Base-by-base conservation (phyloP, 2,797 vertebrate genomes). In the Sandelia bainsii region DNA sequence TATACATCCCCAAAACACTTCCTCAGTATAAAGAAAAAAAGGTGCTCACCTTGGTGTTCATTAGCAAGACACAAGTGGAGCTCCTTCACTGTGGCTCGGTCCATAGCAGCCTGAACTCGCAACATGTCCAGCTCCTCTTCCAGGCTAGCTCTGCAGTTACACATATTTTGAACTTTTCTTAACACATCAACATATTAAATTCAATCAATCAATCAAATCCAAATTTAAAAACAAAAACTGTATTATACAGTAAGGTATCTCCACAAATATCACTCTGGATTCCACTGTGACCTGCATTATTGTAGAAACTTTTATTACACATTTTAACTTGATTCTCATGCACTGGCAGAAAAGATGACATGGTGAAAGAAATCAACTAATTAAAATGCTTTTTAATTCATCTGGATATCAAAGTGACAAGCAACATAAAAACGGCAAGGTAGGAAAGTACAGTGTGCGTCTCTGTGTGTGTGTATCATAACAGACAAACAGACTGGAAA, bases 71-170 rank as follows among this genome's bases (percentile, higher is more conserved):
- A 90, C 32, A 92, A 37, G 54, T 85, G 94, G 62, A 96, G 75
- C 81, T 96, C 91, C 82, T 95, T 91, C 54, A 95, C 87, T 17
- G 87, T 93, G 77, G 95, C 89, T 70, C 94, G 93, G 92, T 96
- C 94, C 87, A 91, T 67, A 7, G 94, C 95, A 23, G 61, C 77
- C 67, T 91, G 84, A 58, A 95, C 94, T 83, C 93, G 95, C 70
- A 96, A 84, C 74, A 95, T 88, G 90, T 97, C 92, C 83, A 97
- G 76, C 78, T 97, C 93, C 89, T 97, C 96, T 77, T 97, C 95
- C 76, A 97, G 91, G 73, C 91, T 88, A 16, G 92, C 83, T 75
- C 97, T 97, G 91, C 29, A 83, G 75, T 65, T 63, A 75, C 77
- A 80, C n/a, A 82, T 61, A 81, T 19, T 29, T 48, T 44, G 8